Base-by-base conservation (phyloP, 2,797 vertebrate species). In the Semotilus atromaculatus region DNA sequence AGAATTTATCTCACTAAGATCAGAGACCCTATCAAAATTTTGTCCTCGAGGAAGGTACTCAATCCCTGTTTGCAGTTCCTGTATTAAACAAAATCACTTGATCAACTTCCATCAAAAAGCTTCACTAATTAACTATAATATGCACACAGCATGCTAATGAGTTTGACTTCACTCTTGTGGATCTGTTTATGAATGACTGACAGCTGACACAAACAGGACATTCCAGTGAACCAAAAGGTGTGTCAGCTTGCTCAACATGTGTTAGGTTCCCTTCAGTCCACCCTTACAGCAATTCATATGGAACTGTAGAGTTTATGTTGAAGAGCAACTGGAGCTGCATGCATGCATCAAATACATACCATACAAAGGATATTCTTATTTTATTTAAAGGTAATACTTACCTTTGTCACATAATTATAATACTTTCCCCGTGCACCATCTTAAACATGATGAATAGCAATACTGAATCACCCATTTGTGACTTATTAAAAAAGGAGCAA, bases 241-340 rank as follows among this genome's bases (percentile, higher is more conserved):
- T 48, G 40, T 55, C 66, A 71, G 34, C 23, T 51, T 40, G 67
- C 13, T 67, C 73, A 75, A 60, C 18, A 40, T 62, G 77, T 87
- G 82, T 87, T 40, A 31, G 51, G 45, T 85, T 85, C 31, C 86
- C 55, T 29, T 70, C 58, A 68, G 72, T 55, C 82, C 82, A 87
- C 72, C 66, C 86, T 58, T 77, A 58, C 23, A 67, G 71, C 38
- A 6, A 76, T 64, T 71, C 13, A 31, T 31, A 31, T 31, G 43
- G 51, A 75, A 31, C 40, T 40, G 48, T 6, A 13, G n/a, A 21
- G 18, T 31, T 66, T 68, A 31, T 60, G 51, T 62, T n/a, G 23
- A 58, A 43, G 19, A 58, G 36, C 29, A 68, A 78, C 81, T 79
- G 67, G 75, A 80, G 29, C 62, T 68, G 73, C 51, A 58, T 21